These are phyloP conservation scores for Ameiurus melas DNA, from an alignment of 2,113 vertebrate species.

Conservation along the genomic window DNA sequence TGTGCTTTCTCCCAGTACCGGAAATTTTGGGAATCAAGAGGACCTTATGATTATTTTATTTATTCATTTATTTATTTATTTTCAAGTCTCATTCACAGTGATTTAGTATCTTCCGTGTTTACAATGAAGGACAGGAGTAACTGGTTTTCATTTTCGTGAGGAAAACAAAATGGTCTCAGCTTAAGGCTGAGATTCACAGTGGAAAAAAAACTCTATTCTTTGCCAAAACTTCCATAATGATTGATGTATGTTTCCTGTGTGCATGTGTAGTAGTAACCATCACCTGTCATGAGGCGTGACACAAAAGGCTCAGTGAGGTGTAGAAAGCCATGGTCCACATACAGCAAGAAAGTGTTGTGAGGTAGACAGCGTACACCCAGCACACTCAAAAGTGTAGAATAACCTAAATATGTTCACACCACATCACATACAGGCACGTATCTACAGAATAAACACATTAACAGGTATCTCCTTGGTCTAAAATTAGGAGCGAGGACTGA, in stretches of 20 bases:
- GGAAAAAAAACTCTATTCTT: background rate
- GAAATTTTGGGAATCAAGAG: background rate
- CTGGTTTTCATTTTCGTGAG: background rate
- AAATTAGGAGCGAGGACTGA: background rate
- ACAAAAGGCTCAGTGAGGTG: constrained; percentile 78
- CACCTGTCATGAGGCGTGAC: constrained; percentile 77
- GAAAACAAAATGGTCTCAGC: background rate
- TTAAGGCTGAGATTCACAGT: background rate
- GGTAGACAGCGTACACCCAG: constrained; percentile 86
- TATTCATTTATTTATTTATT: too few relatives aligned
- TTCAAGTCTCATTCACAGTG: too few relatives aligned
- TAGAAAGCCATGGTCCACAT: constrained; percentile 79
- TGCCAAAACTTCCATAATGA: background rate
- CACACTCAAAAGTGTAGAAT: constrained; percentile 80
- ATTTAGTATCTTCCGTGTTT: background rate
- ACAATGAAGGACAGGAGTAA: background rate
- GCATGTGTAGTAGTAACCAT: background rate
- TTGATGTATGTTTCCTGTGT: background rate
- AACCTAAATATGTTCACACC: constrained; percentile 72
- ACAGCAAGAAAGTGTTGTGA: constrained; percentile 83
- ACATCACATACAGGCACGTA: background rate
- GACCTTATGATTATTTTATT: background rate
- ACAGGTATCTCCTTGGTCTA: background rate
- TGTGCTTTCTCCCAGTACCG: too few relatives aligned
- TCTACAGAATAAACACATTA: too few relatives aligned